Evolutionary conservation across 2,888 invertebrate genomes (phyloP), one percentile per base, ranked within the genome.

Genomic region (Apamea sordens): DNA sequence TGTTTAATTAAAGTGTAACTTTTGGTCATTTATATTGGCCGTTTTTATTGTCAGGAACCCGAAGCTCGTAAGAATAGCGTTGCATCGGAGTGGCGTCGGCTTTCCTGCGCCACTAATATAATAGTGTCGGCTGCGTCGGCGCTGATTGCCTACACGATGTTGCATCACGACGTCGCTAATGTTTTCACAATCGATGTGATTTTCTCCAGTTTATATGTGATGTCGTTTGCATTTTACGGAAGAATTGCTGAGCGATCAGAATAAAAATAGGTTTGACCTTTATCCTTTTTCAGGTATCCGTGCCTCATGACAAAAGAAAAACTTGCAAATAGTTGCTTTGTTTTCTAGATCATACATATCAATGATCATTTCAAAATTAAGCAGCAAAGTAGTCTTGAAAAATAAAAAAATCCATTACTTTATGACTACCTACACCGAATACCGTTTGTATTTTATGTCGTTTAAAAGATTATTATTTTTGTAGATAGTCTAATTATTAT

Each of bases 91-190:
- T 32, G 28, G 73, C 69, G 73, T 47, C 61, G 67, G 50, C 36
- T 74, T n/a, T 71, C 80, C 74, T 65, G 63, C 70, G 44, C 56
- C 44, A 32, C 53, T 74, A 71, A 75, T 80, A 71, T 75, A 69
- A 78, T 80, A 61, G 56, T 71, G 65, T 53, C 59, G 71, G 15
- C n/a, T 11, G 7, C 3, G 24, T 67, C 15, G 15, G 41, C 21
- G 44, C 59, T 79, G 61, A 61, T 53, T 67, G 75, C 61, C 53
- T 36, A 41, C 32, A 18, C 18, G 11, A 44, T 44, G 44, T 44
- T 44, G 44, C 36, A 36, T 36, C 36, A 36, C 41, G 50, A 74
- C 18, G 65, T 18, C 59, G 78, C 53, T 78, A 78, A 72, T 68
- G n/a, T 61, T 68, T 53, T 68, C 56, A 68, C 28, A 36, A 80